Evolutionary conservation across 1,140 invertebrate species (phyloP), one percentile per base, ranked within the genome.

Genomic region (Battus philenor): DNA sequence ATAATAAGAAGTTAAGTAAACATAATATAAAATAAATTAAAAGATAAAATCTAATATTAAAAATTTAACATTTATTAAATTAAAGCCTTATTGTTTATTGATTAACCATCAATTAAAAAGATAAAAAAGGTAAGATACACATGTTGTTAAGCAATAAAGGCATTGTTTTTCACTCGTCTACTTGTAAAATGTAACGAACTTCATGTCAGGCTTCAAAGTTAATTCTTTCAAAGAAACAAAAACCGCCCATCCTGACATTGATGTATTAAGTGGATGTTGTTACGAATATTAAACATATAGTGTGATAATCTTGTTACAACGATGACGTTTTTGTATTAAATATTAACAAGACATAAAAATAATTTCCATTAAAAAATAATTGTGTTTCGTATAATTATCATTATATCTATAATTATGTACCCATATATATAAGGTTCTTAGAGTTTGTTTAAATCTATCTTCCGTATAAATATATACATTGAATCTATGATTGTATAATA

Each of bases 221-320:
- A 39, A 39, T 39, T 26, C 12, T 39, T 39, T 39, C 36, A 39
- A 39, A 41, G 15, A 41, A 41, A 12, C 27, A 41, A 41, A 41
- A 41, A 16, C 13, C 4, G 12, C 38, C 38, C 16, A 24, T 10
- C 9, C n/a, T 41, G 38, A 41, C 38, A 29, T 41, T 41, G 38
- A 41, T 29, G 38, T 41, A 41, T 41, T 27, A 29, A 41, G 38
- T n/a, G 15, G 24, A 16, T 7, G 8, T 15, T 15, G 15, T 13
- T 16, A 15, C 38, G 24, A 29, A 41, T 29, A 41, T 41, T 41
- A 41, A 41, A 41, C 29, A 41, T 27, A 26, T 26, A 27, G 38
- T 41, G 22, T 41, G 15, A 29, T 41, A 41, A 41, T 41, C 36
- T 41, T 41, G 36, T 27, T 26, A 41, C 36, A 27, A 2, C 17